A percentile compares a stretch with the other conserved stretches of the same genome.
These are phyloP conservation scores for Dipodomys merriami DNA, from an alignment of 2,113 vertebrate species.

Conservation along the genomic window DNA sequence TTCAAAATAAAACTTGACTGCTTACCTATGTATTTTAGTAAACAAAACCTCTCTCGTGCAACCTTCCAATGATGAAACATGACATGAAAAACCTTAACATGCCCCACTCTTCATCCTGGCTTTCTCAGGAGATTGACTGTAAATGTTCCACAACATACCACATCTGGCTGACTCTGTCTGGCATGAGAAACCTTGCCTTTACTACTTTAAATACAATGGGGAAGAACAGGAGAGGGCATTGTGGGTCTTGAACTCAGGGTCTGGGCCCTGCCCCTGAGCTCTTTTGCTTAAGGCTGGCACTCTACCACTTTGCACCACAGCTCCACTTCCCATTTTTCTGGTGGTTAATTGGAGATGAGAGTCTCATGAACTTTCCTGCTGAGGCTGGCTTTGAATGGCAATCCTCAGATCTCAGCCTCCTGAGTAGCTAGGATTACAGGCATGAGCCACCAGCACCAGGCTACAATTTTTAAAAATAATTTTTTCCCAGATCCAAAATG, in stretches of 20 bases:
- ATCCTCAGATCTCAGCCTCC: too few relatives aligned
- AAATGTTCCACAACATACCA: not conserved
- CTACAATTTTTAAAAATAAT: not conserved
- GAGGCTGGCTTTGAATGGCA: too few relatives aligned
- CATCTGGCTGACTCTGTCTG: not conserved
- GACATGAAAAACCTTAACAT: not conserved
- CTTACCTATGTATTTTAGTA: not conserved
- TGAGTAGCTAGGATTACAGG: too few relatives aligned
- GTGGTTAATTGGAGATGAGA: too few relatives aligned
- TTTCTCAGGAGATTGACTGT: not conserved
- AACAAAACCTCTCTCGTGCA: not conserved
- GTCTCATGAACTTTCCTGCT: too few relatives aligned
- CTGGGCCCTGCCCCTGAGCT: too few relatives aligned
- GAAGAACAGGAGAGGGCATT: too few relatives aligned
- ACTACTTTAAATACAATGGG: slow-evolving; percentile 17
- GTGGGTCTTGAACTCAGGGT: too few relatives aligned
- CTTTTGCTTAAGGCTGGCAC: too few relatives aligned
- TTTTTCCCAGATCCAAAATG: slow-evolving; percentile 16
- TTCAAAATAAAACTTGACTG: slow-evolving; percentile 36
- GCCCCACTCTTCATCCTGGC: not conserved
- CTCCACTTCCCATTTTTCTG: too few relatives aligned
- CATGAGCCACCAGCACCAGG: too few relatives aligned
- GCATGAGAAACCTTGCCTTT: not conserved
- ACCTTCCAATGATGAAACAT: slow-evolving; percentile 39
- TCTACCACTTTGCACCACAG: too few relatives aligned